Percentiles rank a stretch among this genome's conserved stretches.
These are phyloP conservation scores for Catostylus mosaicus DNA, from an alignment of 30 jellyfish, hydroid and myxozoan species.

Conservation along the genomic window DNA sequence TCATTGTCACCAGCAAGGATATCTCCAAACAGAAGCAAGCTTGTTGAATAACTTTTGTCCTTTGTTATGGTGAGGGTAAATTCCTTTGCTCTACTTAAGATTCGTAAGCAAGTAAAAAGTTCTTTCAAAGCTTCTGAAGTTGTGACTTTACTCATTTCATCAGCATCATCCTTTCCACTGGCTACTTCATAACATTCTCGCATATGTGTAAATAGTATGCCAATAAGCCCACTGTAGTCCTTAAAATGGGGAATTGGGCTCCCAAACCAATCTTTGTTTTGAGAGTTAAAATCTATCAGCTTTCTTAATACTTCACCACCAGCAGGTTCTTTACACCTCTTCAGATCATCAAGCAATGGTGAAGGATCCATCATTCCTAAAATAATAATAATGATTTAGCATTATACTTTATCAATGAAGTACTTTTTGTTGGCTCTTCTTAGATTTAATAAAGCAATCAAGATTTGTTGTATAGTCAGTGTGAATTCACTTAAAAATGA, in stretches of 20 bases:
- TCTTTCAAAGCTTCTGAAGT: slow-evolving; percentile 5
- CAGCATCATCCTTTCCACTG: not conserved
- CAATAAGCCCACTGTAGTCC: slow-evolving; percentile 1
- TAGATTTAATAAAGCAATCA: too few species aligned
- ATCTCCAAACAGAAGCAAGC: slow-evolving; percentile 6
- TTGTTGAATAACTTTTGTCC: not conserved
- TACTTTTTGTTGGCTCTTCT: too few species aligned
- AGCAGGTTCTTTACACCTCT: not conserved
- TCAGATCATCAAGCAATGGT: not conserved
- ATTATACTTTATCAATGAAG: too few species aligned
- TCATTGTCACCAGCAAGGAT: not conserved
- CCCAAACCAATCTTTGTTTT: slow-evolving; percentile 8
- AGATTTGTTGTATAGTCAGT: too few species aligned
- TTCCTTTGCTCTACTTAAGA: slow-evolving; percentile 42
- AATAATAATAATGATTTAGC: not conserved
- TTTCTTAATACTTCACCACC: not conserved
- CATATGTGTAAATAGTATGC: not conserved
- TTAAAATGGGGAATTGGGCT: not conserved
- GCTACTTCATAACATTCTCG: not conserved
- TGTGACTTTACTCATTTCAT: not conserved
- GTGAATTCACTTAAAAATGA: too few species aligned
- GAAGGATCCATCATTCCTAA: not conserved
- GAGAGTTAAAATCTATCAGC: slow-evolving; percentile 1
- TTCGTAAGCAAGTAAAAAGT: slow-evolving; percentile 24
- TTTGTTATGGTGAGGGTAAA: not conserved